Evolutionary conservation across 2,113 vertebrate genomes (phyloP), one percentile per base, ranked within the genome.

Genomic region (Lophius piscatorius): DNA sequence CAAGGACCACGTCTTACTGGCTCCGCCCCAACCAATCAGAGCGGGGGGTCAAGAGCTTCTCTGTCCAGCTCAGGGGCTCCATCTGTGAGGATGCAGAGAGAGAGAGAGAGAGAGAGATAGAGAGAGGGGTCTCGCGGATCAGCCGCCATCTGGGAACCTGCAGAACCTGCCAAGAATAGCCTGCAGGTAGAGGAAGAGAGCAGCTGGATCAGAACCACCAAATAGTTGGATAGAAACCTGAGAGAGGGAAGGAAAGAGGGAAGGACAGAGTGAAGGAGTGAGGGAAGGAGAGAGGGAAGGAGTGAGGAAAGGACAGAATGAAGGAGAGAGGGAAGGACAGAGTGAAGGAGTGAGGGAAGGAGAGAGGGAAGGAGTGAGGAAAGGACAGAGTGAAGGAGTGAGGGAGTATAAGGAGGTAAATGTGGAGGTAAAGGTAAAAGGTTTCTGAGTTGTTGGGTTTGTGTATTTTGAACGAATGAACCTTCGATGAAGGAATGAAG

Each of bases 101-200:
- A 78, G 77, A 78, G 9, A 4, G n/a, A 14, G 3, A n/a, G 64
- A 55, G 83, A 81, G 78, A 76, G 13, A 6, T 6, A 18, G 6
- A 16, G 65, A 56, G 82, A 80, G 78, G 75, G 11, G 6, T 87
- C 81, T 68, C 54, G 17, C 56, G 23, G 58, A 68, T 71, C 62
- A 71, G 62, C 63, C 54, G 39, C 78, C 78, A 81, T 89, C 77
- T 88, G 78, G 49, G 70, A 69, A 33, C 61, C n/a, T 39, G 45
- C 57, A 66, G 20, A 55, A 54, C 38, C 52, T 75, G 70, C 79
- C 76, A 81, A 70, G 58, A 64, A 55, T n/a, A 55, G 22, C 35
- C 42, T 38, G 42, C 39, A 21, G 26, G 42, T 29, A 14, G 14
- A 34, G 24, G 8, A 3, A 8, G 7, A 17, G 4, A 23, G 20